phyloP scores from a whole-genome alignment of 2,888 invertebrate species.

The Mythimna pallens region DNA sequence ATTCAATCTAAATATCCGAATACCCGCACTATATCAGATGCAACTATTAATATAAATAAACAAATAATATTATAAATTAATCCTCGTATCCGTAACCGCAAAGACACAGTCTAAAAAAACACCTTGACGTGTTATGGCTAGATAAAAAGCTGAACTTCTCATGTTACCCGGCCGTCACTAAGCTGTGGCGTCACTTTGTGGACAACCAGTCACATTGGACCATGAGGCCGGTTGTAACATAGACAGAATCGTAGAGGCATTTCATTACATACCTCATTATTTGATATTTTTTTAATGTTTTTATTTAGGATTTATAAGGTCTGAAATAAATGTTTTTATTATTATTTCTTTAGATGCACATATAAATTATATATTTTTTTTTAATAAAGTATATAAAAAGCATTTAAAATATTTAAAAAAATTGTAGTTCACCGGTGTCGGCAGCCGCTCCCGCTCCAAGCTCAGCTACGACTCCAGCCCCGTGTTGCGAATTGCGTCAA shows the following conservation, averaged over 20 bases:
- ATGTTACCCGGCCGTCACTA: constrained; percentile 58
- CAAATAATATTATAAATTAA: constrained; percentile 38
- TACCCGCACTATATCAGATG: constrained; percentile 15
- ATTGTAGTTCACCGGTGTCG: too few species aligned
- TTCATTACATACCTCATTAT: not conserved
- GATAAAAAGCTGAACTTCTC: constrained; percentile 52
- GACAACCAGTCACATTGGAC: constrained; percentile 26
- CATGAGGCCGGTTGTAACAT: constrained; percentile 34
- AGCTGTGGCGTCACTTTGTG: constrained; percentile 42
- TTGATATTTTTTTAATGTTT: too few species aligned
- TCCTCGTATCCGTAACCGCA: constrained; percentile 51
- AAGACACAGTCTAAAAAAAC: constrained; percentile 52
- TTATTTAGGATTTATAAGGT: too few species aligned
- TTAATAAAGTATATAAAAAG: too few species aligned
- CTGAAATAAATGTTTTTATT: too few species aligned
- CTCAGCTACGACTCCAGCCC: too few species aligned
- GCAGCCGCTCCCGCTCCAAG: too few species aligned
- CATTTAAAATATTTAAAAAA: too few species aligned
- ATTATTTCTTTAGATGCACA: too few species aligned
- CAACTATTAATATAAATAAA: constrained; percentile 18
- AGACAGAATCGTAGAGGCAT: not conserved
- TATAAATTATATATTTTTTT: too few species aligned
- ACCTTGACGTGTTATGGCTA: constrained; percentile 41
- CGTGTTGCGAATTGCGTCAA: too few species aligned
- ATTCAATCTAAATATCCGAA: constrained; percentile 1